These are phyloP conservation scores for Tenualosa thibaudeaui DNA, from an alignment of 2,797 vertebrate species.

Conservation along the genomic window DNA sequence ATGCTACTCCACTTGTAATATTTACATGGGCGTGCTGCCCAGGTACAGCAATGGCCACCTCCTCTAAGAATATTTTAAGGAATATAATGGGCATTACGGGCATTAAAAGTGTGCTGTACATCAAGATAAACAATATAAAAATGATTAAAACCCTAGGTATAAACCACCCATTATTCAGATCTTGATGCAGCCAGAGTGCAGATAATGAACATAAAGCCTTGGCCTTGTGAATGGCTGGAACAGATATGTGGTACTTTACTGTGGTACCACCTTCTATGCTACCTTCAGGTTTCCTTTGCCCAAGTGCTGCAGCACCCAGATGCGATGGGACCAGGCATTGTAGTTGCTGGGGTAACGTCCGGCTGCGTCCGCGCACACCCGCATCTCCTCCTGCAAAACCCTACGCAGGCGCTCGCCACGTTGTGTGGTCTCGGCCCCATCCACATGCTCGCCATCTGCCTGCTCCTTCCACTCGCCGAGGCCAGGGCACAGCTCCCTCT, in stretches of 20 bases:
- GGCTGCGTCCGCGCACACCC: constrained; percentile 90
- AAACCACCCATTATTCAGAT: not conserved
- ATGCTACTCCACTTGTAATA: not conserved
- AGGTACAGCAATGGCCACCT: not conserved
- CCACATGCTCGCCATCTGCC: constrained; percentile 58
- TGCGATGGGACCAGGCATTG: constrained; percentile 98
- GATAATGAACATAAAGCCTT: not conserved
- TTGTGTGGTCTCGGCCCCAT: constrained; percentile 58
- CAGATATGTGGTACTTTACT: too few species aligned
- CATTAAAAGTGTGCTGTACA: not conserved
- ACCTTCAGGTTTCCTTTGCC: constrained; percentile 89
- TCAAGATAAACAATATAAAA: not conserved
- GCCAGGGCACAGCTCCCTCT: constrained; percentile 74
- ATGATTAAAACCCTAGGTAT: not conserved
- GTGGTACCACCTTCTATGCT: too few species aligned
- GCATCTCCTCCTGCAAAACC: constrained; percentile 88
- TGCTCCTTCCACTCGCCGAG: constrained; percentile 73
- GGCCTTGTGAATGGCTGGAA: too few species aligned
- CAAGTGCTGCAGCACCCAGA: constrained; percentile 94
- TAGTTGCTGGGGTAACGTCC: constrained; percentile 96
- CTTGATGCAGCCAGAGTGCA: not conserved
- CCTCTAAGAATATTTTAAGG: too few species aligned
- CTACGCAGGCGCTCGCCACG: constrained; percentile 73
- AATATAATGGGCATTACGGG: not conserved
- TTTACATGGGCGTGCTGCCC: not conserved